Evolutionary conservation across 2,888 invertebrate species (phyloP), one percentile per base, ranked within the genome.

Genomic region (Cabera pusaria): DNA sequence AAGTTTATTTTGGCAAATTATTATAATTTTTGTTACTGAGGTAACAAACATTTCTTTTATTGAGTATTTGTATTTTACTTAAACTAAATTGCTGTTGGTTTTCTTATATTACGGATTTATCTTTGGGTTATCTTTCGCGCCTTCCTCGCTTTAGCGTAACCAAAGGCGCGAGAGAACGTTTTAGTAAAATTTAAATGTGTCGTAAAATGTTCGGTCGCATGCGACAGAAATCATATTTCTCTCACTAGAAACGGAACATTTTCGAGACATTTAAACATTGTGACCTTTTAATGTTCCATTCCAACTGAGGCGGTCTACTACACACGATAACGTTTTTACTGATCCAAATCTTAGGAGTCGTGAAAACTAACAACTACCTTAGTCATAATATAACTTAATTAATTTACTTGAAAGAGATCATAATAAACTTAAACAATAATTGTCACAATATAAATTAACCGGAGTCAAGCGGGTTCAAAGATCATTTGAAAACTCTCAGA

Each of bases 31-130:
- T 61, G 67, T 69, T 64, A 66, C 64, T 39, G 12, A 39, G 42
- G 73, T 70, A 78, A 81, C 79, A 62, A 60, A 61, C 60, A 42
- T 48, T 49, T 64, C 51, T 55, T 59, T 54, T 46, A 52, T 86
- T 84, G 87, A 86, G 87, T 87, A 86, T 86, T 85, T 85, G 87
- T 82, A 85, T 84, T 80, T 83, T 46, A 51, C 67, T 73, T 73
- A 74, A 14, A 33, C 71, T 76, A 70, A 59, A 55, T 62, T 52
- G 39, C 44, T 48, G 51, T 50, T 54, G 52, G 28, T 46, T 41
- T 26, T n/a, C 9, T 9, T 14, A 35, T 23, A 6, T 14, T n/a
- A 37, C 23, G 24, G 24, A 43, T 25, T 44, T 19, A 26, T 8
- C 17, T 40, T 45, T 34, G 31, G 29, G 56, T 18, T 31, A 33